phyloP scores from a whole-genome alignment of 2,113 vertebrate genomes.

The Dendropsophus ebraccatus region DNA sequence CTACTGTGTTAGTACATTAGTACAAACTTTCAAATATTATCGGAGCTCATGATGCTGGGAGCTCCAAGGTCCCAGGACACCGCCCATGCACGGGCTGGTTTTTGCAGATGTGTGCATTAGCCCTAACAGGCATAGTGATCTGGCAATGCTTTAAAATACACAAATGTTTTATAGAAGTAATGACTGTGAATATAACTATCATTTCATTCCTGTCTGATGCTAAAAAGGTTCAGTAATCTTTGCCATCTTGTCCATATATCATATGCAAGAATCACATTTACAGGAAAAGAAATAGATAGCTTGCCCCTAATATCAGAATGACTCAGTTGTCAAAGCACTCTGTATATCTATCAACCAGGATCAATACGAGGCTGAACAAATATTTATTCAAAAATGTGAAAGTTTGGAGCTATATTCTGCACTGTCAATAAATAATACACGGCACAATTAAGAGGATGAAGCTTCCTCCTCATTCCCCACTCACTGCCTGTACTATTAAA shows the following conservation, averaged over 20 bases:
- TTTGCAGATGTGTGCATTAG: not conserved
- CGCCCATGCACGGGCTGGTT: too few relatives aligned
- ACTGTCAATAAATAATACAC: too few relatives aligned
- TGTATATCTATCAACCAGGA: constrained; percentile 8
- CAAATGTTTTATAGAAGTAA: not conserved
- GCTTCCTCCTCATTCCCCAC: too few relatives aligned
- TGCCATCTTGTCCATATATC: not conserved
- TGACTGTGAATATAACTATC: not conserved
- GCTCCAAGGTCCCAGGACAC: too few relatives aligned
- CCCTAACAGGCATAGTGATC: not conserved
- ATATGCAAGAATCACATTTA: not conserved
- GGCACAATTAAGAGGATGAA: too few relatives aligned
- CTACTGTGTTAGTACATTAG: too few relatives aligned
- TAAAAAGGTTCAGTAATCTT: not conserved
- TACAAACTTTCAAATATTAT: too few relatives aligned
- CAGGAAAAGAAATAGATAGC: not conserved
- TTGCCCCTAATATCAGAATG: not conserved
- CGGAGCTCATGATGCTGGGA: too few relatives aligned
- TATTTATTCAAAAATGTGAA: not conserved
- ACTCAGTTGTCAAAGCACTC: not conserved
- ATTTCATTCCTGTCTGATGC: not conserved
- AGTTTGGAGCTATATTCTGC: not conserved
- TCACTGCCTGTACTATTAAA: too few relatives aligned
- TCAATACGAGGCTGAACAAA: constrained; percentile 10
- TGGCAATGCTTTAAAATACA: not conserved